A percentile compares a stretch with the other conserved stretches of the same genome.
Evolutionary conservation across 1,140 invertebrate species (phyloP).

Genomic region (Chrysopa pallens): DNA sequence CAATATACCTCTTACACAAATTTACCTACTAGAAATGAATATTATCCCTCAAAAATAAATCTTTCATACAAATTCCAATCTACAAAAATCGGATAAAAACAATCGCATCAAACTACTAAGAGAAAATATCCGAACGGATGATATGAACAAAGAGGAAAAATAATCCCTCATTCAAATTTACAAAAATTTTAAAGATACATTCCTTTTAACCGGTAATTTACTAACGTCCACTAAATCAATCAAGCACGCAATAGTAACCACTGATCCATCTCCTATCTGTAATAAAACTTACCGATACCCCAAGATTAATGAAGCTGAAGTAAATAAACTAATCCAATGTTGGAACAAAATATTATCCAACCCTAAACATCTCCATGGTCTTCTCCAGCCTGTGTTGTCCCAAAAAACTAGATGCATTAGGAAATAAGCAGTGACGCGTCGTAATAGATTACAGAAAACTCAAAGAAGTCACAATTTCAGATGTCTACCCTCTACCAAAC

Average conservation of each 20-base stretch:
- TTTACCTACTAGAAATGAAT: not conserved
- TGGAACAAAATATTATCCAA: constrained; percentile 8
- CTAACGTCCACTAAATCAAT: constrained; percentile 5
- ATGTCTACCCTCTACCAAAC: constrained; percentile 14
- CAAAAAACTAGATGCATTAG: constrained; percentile 13
- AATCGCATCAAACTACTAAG: not conserved
- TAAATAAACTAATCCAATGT: constrained; percentile 7
- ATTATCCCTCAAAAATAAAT: not conserved
- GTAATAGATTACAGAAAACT: constrained; percentile 19
- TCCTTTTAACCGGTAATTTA: constrained; percentile 9
- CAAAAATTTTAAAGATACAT: constrained; percentile 6
- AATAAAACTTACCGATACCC: constrained; percentile 15
- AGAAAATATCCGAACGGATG: not conserved
- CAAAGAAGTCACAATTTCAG: constrained; percentile 17
- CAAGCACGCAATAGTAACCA: constrained; percentile 11
- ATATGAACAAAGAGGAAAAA: constrained; percentile 2
- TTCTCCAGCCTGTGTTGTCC: constrained; percentile 13
- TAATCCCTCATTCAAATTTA: constrained; percentile 4
- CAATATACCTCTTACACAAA: not conserved
- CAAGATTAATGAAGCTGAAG: constrained; percentile 14
- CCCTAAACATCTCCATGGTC: constrained; percentile 8
- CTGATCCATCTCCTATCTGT: constrained; percentile 8
- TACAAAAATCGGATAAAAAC: not conserved
- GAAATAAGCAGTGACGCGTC: constrained; percentile 17
- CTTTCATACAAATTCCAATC: not conserved